Evolutionary conservation across 2,797 vertebrate species (phyloP), one percentile per base, ranked within the genome.

Genomic region (Zenarchopterus dispar): DNA sequence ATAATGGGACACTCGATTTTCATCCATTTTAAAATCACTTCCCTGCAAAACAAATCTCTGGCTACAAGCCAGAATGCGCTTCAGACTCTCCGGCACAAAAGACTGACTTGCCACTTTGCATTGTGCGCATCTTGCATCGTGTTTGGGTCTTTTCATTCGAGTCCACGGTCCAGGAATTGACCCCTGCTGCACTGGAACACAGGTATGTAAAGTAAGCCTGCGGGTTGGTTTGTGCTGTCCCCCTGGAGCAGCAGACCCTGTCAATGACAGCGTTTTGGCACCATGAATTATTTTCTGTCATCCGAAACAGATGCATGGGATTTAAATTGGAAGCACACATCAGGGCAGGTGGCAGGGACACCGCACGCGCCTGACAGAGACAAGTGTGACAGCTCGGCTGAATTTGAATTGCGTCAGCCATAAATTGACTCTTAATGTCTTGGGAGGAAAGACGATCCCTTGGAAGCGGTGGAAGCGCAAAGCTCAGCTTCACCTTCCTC

Each of bases 261-360:
- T 74, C 62, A 15, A 52, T 70, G 85, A 70, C 71, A 36, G 77
- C 41, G 1, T 70, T 82, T 84, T 80, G 54, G 77, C 77, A n/a
- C 60, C 62, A 67, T 80, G 81, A 90, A 81, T 89, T 75, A 86
- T 78, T 75, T 81, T 52, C 78, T 80, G 77, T 82, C 87, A 82
- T 72, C 77, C 65, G 24, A 36, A 84, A 58, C 71, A 70, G 84
- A 92, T 77, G 56, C 85, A 89, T 85, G 68, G 61, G 76, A 76
- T 89, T 91, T 88, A 87, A 87, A 88, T 74, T 66, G 82, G 80
- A 68, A 47, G 65, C 81, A 72, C 82, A 77, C 77, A 85, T 92
- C 82, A 88, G 64, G 65, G 49, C 0, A 26, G 8, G 73, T 67
- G 77, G 57, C 62, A 19, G 69, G 49, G 28, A 46, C 47, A 33